Evolutionary conservation across 2,888 invertebrate species (phyloP).

Genomic region (Hypercompe scribonia): DNA sequence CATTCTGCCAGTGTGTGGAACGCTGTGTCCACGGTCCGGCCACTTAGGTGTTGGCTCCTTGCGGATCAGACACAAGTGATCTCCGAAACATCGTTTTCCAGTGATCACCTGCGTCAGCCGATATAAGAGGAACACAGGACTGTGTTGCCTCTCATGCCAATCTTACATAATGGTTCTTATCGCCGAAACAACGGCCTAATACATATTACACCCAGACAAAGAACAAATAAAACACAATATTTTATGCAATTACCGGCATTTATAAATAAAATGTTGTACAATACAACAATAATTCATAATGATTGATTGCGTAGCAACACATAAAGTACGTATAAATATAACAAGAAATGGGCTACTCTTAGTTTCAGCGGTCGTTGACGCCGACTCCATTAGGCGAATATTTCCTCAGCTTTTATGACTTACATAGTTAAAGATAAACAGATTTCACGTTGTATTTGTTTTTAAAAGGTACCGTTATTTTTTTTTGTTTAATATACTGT

Average conservation of each 20-base stretch:
- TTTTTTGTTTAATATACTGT: neutral
- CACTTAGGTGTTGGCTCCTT: no score
- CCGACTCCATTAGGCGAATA: constrained; percentile 46
- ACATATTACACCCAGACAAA: neutral
- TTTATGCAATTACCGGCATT: neutral
- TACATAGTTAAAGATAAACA: constrained; percentile 43
- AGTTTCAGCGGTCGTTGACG: constrained; percentile 43
- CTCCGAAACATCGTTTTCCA: no score
- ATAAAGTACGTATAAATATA: constrained; percentile 53
- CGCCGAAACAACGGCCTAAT: no score
- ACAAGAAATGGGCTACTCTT: constrained; percentile 48
- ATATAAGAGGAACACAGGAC: no score
- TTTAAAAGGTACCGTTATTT: constrained; percentile 7
- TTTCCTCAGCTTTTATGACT: constrained; percentile 48
- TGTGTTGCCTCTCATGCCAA: no score
- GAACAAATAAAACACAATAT: no score
- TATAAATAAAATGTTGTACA: constrained; percentile 3
- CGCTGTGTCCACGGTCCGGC: no score
- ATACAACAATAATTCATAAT: constrained; percentile 20
- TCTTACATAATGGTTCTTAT: no score
- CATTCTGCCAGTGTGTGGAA: no score
- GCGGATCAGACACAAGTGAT: no score
- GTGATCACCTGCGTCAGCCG: no score
- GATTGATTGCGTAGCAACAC: constrained; percentile 40
- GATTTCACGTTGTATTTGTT: constrained; percentile 35